Evolutionary conservation across 2,888 invertebrate genomes (phyloP).

Genomic region (Epiblema foenella): DNA sequence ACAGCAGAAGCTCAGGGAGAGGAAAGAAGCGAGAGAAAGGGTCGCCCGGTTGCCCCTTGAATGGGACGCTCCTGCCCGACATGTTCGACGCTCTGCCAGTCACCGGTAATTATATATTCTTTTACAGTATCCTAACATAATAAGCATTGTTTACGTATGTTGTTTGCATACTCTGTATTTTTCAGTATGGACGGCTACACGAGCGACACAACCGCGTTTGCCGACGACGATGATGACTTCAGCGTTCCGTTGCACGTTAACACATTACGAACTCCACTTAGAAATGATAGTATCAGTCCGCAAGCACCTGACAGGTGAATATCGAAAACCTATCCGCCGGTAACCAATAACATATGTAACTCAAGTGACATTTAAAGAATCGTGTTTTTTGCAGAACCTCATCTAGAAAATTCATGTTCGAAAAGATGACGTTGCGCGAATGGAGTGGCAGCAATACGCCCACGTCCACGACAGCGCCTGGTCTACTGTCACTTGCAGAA

Average conservation of each 20-base stretch:
- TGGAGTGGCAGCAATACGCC: slow-evolving; percentile 76
- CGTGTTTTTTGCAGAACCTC: slow-evolving; percentile 68
- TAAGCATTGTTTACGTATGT: not conserved
- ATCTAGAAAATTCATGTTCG: slow-evolving; percentile 82
- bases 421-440: slow-evolving; percentile 82
- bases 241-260: slow-evolving; percentile 89
- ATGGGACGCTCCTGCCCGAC: slow-evolving; percentile 79
- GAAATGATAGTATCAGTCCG: slow-evolving; percentile 76
- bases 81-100: slow-evolving; percentile 80
- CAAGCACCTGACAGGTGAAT: slow-evolving; percentile 79
- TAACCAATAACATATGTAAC: not conserved
- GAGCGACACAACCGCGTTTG: slow-evolving; percentile 91
- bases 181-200: slow-evolving; percentile 89
- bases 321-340: not conserved
- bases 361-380: not conserved
- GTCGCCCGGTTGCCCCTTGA: slow-evolving; percentile 90
- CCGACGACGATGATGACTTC: slow-evolving; percentile 90
- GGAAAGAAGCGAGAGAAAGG: slow-evolving; percentile 89
- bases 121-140: not conserved
- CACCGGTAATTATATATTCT: slow-evolving; percentile 71
- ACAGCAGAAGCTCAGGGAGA: slow-evolving; percentile 91
- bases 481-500: slow-evolving; percentile 78
- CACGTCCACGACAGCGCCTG: slow-evolving; percentile 70
- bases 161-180: slow-evolving; percentile 37
- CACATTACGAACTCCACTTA: slow-evolving; percentile 74